These are phyloP conservation scores for Peucedramus taeniatus DNA, from an alignment of 2,113 vertebrate species.

Conservation along the genomic window DNA sequence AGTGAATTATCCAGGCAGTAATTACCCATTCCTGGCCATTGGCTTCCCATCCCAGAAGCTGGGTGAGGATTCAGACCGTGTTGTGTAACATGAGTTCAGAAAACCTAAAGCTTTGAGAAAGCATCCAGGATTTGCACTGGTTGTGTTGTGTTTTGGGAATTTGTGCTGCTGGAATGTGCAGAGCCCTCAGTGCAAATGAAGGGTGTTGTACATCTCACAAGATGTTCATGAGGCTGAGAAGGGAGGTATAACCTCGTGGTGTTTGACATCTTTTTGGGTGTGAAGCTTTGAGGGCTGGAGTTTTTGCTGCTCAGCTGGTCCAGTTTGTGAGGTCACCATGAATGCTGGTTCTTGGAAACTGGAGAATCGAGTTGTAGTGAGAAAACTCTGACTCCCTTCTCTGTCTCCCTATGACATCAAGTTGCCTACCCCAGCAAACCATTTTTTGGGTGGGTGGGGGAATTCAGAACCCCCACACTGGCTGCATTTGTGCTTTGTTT, in stretches of 20 bases:
- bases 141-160: background rate
- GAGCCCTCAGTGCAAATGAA: background rate
- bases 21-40: background rate
- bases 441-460: background rate
- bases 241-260: accelerated
- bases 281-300: background rate
- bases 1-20: background rate
- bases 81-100: background rate
- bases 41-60: background rate
- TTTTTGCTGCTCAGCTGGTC: background rate
- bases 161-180: background rate
- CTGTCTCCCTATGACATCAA: background rate
- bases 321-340: background rate
- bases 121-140: background rate
- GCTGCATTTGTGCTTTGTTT: background rate
- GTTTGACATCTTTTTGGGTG: background rate
- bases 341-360: background rate
- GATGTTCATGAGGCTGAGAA: accelerated
- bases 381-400: background rate
- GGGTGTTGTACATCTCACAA: background rate
- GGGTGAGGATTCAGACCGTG: background rate
- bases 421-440: background rate
- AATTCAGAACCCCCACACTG: background rate
- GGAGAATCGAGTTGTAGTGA: background rate
- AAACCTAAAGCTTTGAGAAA: background rate